These are phyloP conservation scores for Phengaris alcon DNA, from an alignment of 2,888 invertebrate genomes.

Conservation along the genomic window DNA sequence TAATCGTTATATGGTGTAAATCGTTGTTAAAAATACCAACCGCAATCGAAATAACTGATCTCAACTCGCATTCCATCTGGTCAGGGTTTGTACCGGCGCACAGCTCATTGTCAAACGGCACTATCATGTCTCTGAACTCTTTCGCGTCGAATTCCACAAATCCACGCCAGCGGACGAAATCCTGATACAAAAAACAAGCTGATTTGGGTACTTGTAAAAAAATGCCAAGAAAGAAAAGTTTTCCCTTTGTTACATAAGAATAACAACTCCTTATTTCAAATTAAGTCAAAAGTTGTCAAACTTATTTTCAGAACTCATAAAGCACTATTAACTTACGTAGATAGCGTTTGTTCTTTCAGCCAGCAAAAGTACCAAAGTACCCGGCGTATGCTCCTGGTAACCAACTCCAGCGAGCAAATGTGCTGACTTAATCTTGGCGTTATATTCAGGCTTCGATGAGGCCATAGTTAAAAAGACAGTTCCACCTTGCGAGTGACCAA, in stretches of 20 bases:
- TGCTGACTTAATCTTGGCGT: constrained; percentile 54
- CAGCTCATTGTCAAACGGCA: neutral
- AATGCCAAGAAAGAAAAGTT: no score
- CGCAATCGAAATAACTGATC: constrained; percentile 6
- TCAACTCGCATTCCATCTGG: neutral
- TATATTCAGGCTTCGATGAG: constrained; percentile 56
- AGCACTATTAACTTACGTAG: constrained; percentile 53
- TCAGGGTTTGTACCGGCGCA: neutral
- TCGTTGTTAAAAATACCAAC: neutral
- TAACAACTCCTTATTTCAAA: no score
- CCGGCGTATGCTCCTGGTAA: constrained; percentile 53
- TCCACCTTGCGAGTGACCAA: constrained; percentile 69
- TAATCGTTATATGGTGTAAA: neutral
- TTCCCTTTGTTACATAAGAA: no score
- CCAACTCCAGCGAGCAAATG: constrained; percentile 61
- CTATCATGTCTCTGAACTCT: neutral
- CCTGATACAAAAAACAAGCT: neutral
- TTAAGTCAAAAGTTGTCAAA: no score
- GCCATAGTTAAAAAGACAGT: constrained; percentile 56
- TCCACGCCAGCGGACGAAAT: neutral
- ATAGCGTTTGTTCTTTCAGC: constrained; percentile 48
- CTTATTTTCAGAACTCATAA: neutral
- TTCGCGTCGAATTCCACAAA: neutral
- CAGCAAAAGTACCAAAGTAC: constrained; percentile 38
- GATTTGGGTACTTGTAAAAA: no score